A percentile compares a stretch with the other conserved stretches of the same genome.
Conservation (phyloP, 1,140 invertebrate species). For the Akabosia matsudoensis region DNA sequence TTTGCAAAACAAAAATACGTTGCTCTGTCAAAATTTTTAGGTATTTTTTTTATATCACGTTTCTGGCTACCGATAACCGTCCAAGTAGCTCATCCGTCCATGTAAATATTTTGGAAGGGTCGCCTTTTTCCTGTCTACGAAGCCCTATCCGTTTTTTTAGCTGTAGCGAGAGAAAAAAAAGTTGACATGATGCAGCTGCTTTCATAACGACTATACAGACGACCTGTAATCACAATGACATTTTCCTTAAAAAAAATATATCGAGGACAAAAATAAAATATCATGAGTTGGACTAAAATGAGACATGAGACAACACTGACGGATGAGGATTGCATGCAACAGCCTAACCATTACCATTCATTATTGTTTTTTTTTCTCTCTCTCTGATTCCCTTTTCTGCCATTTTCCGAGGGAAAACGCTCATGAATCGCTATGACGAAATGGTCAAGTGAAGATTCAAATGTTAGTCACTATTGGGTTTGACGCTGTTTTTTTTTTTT, state of each 20-base stretch:
- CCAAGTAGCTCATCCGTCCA: too few species aligned
- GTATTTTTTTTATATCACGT: too few species aligned
- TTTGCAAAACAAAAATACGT: neutral
- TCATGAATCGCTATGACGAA: neutral
- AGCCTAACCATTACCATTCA: neutral
- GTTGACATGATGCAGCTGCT: neutral
- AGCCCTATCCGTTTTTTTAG: neutral
- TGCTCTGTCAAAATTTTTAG: too few species aligned
- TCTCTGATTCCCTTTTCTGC: neutral
- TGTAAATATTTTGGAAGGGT: neutral
- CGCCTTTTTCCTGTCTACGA: neutral
- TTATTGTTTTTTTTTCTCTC: neutral
- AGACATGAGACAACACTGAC: neutral
- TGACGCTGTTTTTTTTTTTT: too few species aligned
- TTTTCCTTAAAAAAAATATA: neutral
- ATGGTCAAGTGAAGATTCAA: too few species aligned
- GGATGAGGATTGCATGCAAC: constrained; percentile 6
- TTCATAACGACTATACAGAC: neutral
- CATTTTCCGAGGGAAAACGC: neutral
- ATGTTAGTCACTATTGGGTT: neutral
- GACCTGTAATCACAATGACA: neutral
- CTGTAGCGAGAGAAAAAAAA: neutral
- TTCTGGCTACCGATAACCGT: too few species aligned
- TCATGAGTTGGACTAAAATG: too few species aligned
- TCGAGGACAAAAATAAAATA: constrained; percentile 14